Evolutionary conservation across 2,888 invertebrate genomes (phyloP), one percentile per base, ranked within the genome.

Genomic region (Ennomos erosarius): DNA sequence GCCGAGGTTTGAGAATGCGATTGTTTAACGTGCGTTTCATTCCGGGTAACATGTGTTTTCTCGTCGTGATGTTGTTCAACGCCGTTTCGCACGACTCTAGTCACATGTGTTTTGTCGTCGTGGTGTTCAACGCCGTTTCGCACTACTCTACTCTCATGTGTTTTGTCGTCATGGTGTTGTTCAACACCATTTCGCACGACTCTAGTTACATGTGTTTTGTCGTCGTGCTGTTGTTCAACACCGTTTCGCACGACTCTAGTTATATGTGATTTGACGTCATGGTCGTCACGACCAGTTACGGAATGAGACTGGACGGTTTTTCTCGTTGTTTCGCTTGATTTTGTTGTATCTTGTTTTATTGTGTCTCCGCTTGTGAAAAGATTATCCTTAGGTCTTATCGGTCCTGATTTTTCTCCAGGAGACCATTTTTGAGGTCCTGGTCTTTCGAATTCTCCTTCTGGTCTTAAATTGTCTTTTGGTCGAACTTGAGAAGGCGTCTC

Each of bases 371-470:
- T 94, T 0, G 93, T 93, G 47, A 91, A 89, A 1, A 94, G 74
- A 79, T 94, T 94, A 62, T 92, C 88, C 70, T 82, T 84, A 26
- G 87, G 90, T 64, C 79, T 85, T 5, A 85, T 83, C 39, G 83
- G 90, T 10, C 77, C 79, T 16, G 85, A 84, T 70, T 70, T 84
- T 61, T 90, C 90, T 5, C 68, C 74, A 42, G 75, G 85, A 13
- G 55, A 64, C 76, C 76, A 83, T 64, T 78, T 74, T 9, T 85
- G 70, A 78, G 79, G 57, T 79, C 82, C 65, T 48, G 85, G 80
- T 73, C 83, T 79, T 64, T 94, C 93, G 1, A 92, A 90, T 1
- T 94, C 94, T 71, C 94, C 94, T 71, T 94, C 94, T 0, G 93
- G 91, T 49, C 88, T 87, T 8, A 94, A 75, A 78, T 94, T 94